A percentile compares a stretch with the other conserved stretches of the same genome.
Evolutionary conservation across 2,113 vertebrate genomes (phyloP).

Genomic region (Trematomus loennbergii): DNA sequence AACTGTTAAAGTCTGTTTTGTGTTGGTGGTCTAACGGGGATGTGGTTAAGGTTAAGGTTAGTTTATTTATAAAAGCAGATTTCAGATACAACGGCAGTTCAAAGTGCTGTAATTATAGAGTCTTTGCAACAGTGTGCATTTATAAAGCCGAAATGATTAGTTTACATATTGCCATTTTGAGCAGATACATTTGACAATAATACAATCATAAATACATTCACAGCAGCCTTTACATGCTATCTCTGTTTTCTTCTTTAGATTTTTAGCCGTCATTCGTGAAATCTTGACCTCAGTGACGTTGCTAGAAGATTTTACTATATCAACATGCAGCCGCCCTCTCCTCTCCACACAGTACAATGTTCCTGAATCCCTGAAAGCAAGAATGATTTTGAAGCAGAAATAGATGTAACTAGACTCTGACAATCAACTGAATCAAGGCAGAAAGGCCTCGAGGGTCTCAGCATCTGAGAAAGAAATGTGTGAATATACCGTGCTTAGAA

Average conservation of each 20-base stretch:
- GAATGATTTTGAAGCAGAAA: conserved; percentile 21
- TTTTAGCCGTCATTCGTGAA: too few relatives aligned
- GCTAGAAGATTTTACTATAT: conserved; percentile 13
- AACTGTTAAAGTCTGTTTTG: too few relatives aligned
- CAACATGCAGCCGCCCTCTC: conserved; percentile 5
- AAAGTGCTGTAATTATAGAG: too few relatives aligned
- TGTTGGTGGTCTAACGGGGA: too few relatives aligned
- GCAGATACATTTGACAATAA: neutral
- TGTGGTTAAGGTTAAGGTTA: too few relatives aligned
- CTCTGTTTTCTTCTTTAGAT: too few relatives aligned
- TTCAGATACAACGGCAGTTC: too few relatives aligned
- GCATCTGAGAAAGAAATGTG: neutral
- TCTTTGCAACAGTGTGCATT: too few relatives aligned
- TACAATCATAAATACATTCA: neutral
- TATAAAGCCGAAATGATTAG: too few relatives aligned
- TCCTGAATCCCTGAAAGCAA: neutral
- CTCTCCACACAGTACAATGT: neutral
- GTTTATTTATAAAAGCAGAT: too few relatives aligned
- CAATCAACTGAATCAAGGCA: conserved; percentile 19
- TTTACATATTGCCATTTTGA: too few relatives aligned
- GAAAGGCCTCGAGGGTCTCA: neutral
- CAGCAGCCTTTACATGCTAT: neutral
- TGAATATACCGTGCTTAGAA: neutral
- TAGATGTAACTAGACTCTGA: conserved; percentile 22
- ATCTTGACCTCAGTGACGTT: neutral